phyloP scores from a whole-genome alignment of 2,113 vertebrate species.

The Percina caprodes region DNA sequence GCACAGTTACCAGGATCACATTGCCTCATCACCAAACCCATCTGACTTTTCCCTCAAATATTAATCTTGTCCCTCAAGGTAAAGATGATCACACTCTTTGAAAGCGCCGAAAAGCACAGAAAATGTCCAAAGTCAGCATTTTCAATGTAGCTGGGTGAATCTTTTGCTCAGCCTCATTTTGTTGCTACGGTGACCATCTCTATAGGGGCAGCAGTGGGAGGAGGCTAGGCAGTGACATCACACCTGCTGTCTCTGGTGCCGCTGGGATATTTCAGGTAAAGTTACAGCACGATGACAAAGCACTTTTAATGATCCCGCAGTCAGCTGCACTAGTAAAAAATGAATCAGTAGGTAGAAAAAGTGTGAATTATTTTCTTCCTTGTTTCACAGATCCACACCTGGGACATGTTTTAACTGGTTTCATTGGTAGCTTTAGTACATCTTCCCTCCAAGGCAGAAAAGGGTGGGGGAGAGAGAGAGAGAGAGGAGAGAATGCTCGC shows the following conservation, averaged over 20 bases:
- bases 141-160: slow-evolving; percentile 42
- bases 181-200: slow-evolving; percentile 67
- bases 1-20: slow-evolving; percentile 5
- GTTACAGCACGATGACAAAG: slow-evolving; percentile 63
- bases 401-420: slow-evolving; percentile 3
- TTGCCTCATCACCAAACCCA: background rate
- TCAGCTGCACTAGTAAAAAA: slow-evolving; percentile 31
- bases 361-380: slow-evolving; percentile 6
- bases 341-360: slow-evolving; percentile 23
- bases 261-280: slow-evolving; percentile 62
- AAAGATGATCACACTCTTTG: background rate
- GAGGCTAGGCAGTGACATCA: slow-evolving; percentile 64
- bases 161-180: slow-evolving; percentile 51
- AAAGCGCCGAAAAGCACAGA: background rate
- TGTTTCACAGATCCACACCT: slow-evolving; percentile 27
- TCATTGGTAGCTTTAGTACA: background rate
- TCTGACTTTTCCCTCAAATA: background rate
- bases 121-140: slow-evolving; percentile 49
- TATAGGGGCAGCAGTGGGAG: slow-evolving; percentile 54
- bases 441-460: background rate
- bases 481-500: slow-evolving; percentile 21
- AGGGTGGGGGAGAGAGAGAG: no score
- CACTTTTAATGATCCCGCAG: slow-evolving; percentile 55
- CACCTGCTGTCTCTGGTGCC: slow-evolving; percentile 45
- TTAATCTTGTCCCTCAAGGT: background rate